phyloP scores from a whole-genome alignment of 1,140 invertebrate species.

The Drosophila ercepeae region DNA sequence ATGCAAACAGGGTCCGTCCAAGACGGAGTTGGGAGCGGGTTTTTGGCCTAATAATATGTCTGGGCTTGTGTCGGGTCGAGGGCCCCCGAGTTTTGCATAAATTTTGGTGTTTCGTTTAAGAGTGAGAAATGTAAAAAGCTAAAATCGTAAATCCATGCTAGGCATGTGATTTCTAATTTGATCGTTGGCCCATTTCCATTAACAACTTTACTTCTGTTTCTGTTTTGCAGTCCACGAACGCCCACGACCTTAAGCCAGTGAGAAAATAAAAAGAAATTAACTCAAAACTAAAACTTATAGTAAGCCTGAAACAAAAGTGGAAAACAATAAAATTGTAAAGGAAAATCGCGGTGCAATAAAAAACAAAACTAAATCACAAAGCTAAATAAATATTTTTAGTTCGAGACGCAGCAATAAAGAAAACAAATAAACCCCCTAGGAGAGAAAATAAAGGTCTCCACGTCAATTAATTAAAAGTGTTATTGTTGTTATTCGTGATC shows the following conservation, averaged over 20 bases:
- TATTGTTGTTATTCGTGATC: conserved; percentile 8
- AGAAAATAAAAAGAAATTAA: conserved; percentile 49
- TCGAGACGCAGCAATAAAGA: conserved; percentile 32
- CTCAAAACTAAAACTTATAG: background rate
- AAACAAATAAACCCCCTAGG: conserved; percentile 32
- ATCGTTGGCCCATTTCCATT: conserved; percentile 51
- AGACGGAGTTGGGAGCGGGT: conserved; percentile 8
- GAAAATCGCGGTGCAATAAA: conserved; percentile 64
- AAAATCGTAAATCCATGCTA: conserved; percentile 10
- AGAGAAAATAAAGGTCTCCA: conserved; percentile 31
- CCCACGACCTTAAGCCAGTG: conserved; percentile 35
- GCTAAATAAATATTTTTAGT: conserved; percentile 40
- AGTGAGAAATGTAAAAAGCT: conserved; percentile 5
- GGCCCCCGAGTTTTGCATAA: conserved; percentile 52
- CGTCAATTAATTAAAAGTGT: conserved; percentile 63
- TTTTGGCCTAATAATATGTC: conserved; percentile 44
- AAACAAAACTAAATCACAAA: conserved; percentile 33
- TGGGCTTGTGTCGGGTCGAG: conserved; percentile 4
- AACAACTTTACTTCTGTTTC: conserved; percentile 51
- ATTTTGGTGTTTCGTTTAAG: conserved; percentile 21
- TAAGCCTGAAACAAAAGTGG: conserved; percentile 50
- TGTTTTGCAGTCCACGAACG: conserved; percentile 48
- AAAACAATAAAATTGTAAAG: conserved; percentile 53
- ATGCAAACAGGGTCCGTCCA: conserved; percentile 65
- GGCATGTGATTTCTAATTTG: conserved; percentile 53